Conservation (phyloP, 2,888 invertebrate species). For the Polydrusus cervinus region DNA sequence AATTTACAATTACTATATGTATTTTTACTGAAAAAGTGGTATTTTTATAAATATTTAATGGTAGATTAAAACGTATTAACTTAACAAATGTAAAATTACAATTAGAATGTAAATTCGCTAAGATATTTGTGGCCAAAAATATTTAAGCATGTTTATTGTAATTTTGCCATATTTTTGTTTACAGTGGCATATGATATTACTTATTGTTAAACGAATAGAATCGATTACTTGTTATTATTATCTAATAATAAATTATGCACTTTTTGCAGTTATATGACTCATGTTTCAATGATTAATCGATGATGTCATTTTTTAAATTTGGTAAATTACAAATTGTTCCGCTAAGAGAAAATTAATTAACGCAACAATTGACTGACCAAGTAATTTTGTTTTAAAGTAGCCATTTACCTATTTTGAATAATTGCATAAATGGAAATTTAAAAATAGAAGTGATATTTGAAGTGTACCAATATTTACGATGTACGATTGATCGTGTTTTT, state of each 20-base stretch:
- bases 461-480: neutral
- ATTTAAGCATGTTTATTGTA: too few species aligned
- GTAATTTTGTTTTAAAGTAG: neutral
- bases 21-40: too few species aligned
- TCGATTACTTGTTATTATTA: too few species aligned
- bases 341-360: neutral
- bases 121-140: too few species aligned
- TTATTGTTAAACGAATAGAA: too few species aligned
- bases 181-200: too few species aligned
- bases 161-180: too few species aligned
- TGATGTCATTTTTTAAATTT: neutral
- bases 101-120: too few species aligned
- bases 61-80: too few species aligned
- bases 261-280: neutral
- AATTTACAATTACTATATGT: too few species aligned
- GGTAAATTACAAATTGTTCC: neutral
- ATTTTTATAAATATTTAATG: too few species aligned
- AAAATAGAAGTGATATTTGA: neutral
- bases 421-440: neutral
- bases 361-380: neutral
- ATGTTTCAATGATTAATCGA: neutral
- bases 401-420: neutral
- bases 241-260: neutral
- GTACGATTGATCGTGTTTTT: neutral
- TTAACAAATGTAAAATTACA: too few species aligned